These are phyloP conservation scores for Noctua janthina DNA, from an alignment of 2,888 invertebrate genomes.

Conservation along the genomic window DNA sequence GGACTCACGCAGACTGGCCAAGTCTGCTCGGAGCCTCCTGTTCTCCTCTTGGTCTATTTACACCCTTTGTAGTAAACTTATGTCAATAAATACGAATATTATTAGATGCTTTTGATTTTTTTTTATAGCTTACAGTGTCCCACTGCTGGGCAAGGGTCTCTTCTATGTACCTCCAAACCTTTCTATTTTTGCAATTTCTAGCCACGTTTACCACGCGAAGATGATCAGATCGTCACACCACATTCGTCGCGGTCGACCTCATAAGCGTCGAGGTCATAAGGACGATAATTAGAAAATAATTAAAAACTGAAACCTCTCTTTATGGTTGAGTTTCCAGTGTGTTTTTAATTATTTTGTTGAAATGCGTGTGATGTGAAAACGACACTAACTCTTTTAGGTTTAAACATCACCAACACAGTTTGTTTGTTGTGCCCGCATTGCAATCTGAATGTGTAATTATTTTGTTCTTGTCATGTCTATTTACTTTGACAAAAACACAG, in stretches of 20 bases:
- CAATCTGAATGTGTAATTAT: background rate
- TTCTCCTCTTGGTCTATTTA: too few relatives aligned
- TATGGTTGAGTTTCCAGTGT: background rate
- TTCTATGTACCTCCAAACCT: too few relatives aligned
- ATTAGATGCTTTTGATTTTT: too few relatives aligned
- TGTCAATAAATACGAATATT: too few relatives aligned
- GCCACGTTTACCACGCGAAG: background rate
- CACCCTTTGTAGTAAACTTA: too few relatives aligned
- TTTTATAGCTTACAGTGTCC: background rate
- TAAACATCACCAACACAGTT: background rate
- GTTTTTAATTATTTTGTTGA: background rate
- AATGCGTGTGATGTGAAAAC: background rate
- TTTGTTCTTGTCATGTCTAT: background rate
- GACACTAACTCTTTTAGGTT: background rate
- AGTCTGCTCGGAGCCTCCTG: too few relatives aligned
- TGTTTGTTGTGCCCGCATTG: constrained; percentile 25
- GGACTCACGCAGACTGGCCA: too few relatives aligned
- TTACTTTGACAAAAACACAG: background rate
- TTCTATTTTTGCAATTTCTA: too few relatives aligned
- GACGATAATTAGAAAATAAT: background rate
- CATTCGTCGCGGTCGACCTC: too few relatives aligned
- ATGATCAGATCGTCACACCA: too few relatives aligned
- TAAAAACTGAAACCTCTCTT: background rate
- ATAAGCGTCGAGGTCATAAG: too few relatives aligned
- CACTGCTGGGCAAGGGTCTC: background rate